A percentile compares a stretch with the other conserved stretches of the same genome.
phyloP scores from a whole-genome alignment of 2,113 vertebrate genomes.

The human region GRCh38 chr1:24397001-24397500 shows the following conservation, averaged over 20 bases:
- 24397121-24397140: not conserved
- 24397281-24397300: not conserved
- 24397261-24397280: not conserved
- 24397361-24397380: not conserved
- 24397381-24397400: not conserved
- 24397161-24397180: not conserved
- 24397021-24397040: not conserved
- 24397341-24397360: not conserved
- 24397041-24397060: not conserved
- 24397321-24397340: not conserved
- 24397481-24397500: not conserved
- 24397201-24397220: not conserved
- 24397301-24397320: not conserved
- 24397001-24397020: not conserved
- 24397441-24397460: not conserved
- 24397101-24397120: not conserved
- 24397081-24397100: not conserved
- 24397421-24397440: not conserved
- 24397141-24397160: not conserved
- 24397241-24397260: not conserved
- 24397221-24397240: not conserved
- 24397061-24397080: not conserved
- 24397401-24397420: not conserved
- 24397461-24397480: not conserved
- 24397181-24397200: not conserved